A percentile compares a stretch with the other conserved stretches of the same genome.
These are phyloP conservation scores for Sparidentex hasta DNA, from an alignment of 2,797 vertebrate genomes.

Conservation along the genomic window DNA sequence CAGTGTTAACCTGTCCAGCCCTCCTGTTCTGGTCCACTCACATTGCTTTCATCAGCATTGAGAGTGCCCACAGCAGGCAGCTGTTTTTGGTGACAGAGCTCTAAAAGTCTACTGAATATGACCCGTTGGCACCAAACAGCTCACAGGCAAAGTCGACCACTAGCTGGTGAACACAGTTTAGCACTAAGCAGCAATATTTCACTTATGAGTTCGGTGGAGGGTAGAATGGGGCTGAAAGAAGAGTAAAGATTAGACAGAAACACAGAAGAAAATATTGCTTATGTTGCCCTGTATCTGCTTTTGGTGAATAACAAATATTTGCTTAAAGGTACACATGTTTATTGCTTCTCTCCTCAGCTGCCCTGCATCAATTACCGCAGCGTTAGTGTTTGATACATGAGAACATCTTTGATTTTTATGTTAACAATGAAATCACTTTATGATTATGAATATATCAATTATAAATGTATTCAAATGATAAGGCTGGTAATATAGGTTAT, in stretches of 20 bases:
- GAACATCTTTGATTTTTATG: not conserved
- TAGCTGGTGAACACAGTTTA: not conserved
- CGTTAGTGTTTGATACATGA: not conserved
- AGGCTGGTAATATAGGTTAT: not conserved
- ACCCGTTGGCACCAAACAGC: not conserved
- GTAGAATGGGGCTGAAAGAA: not conserved
- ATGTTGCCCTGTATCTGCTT: not conserved
- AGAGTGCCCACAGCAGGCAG: not conserved
- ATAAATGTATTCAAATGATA: not conserved
- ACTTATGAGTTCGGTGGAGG: not conserved
- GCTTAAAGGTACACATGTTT: not conserved
- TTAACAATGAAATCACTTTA: not conserved
- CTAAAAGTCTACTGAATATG: not conserved
- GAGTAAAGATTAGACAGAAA: not conserved
- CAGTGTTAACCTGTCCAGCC: not conserved
- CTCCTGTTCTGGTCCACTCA: not conserved
- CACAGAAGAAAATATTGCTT: not conserved
- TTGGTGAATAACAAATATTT: not conserved
- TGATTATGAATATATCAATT: no score
- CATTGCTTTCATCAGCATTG: not conserved
- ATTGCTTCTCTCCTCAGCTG: not conserved
- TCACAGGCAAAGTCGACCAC: not conserved
- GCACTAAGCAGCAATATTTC: not conserved
- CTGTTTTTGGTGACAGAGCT: conserved; percentile 2
- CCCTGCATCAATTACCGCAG: not conserved